Conservation (phyloP, 2,888 invertebrate genomes). For the Pseudococcus viburni region DNA sequence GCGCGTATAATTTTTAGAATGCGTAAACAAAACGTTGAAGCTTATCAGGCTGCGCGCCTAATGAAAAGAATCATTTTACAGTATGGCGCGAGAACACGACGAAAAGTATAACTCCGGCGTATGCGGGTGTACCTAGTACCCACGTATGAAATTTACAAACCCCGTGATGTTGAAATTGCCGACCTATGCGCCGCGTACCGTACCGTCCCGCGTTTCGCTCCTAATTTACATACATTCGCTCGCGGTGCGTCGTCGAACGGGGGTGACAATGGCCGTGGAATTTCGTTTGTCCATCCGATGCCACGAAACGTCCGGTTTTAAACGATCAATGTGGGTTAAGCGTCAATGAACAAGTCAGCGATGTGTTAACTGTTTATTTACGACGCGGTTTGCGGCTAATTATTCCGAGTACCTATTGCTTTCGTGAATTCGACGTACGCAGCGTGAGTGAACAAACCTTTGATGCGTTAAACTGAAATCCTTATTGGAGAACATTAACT, state of each 20-base stretch:
- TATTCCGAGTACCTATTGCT: slow-evolving; percentile 1
- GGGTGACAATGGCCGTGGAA: slow-evolving; percentile 9
- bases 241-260: not conserved
- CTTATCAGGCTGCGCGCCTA: slow-evolving; percentile 53
- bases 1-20: slow-evolving; percentile 27
- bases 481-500: not conserved
- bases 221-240: not conserved
- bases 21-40: slow-evolving; percentile 52
- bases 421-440: not conserved
- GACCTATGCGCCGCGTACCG: not conserved
- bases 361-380: slow-evolving; percentile 29
- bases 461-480: not conserved
- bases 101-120: not conserved
- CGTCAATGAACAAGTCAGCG: slow-evolving; percentile 10
- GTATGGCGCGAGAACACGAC: slow-evolving; percentile 15
- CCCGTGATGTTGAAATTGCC: not conserved
- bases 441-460: not conserved
- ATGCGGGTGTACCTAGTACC: not conserved
- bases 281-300: not conserved
- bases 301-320: not conserved
- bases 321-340: slow-evolving; percentile 22
- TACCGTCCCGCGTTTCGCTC: not conserved
- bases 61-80: slow-evolving; percentile 44
- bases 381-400: not conserved
- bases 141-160: not conserved